Evolutionary conservation across 2,888 invertebrate species (phyloP).

Genomic region (Dastarcus helophoroides): DNA sequence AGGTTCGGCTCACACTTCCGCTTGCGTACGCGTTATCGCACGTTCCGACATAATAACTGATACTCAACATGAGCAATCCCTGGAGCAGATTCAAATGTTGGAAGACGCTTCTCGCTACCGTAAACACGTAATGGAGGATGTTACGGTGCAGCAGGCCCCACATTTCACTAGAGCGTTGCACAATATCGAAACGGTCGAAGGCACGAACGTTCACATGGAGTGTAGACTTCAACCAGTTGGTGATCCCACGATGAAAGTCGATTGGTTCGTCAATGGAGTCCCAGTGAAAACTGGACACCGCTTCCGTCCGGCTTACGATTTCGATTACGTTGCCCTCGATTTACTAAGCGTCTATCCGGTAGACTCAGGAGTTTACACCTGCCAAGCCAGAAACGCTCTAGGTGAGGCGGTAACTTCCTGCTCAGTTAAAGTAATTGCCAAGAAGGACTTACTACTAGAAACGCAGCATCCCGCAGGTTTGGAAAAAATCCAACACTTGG

Average conservation of each 20-base stretch:
- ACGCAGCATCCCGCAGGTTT: constrained; percentile 84
- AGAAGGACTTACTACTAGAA: constrained; percentile 77
- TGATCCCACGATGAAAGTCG: constrained; percentile 83
- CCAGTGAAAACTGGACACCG: constrained; percentile 87
- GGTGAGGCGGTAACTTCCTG: constrained; percentile 93
- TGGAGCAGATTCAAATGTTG: constrained; percentile 83
- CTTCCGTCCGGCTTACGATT: constrained; percentile 92
- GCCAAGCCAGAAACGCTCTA: constrained; percentile 85
- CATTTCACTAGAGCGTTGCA: constrained; percentile 79
- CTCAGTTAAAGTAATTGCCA: constrained; percentile 77
- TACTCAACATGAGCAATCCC: constrained; percentile 82
- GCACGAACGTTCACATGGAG: constrained; percentile 86
- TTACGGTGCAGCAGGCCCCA: constrained; percentile 73
- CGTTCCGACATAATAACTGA: constrained; percentile 75
- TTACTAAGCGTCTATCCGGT: constrained; percentile 93
- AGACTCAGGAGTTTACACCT: constrained; percentile 93
- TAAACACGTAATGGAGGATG: constrained; percentile 65
- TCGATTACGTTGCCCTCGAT: constrained; percentile 94
- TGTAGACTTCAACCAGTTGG: constrained; percentile 84
- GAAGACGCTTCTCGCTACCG: constrained; percentile 68
- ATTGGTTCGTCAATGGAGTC: constrained; percentile 93
- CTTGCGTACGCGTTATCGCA: constrained; percentile 77
- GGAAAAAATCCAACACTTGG: constrained; percentile 84
- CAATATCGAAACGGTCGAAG: constrained; percentile 81
- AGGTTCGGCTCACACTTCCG: constrained; percentile 84